A percentile compares a stretch with the other conserved stretches of the same genome.
Conservation (phyloP, 2,888 invertebrate genomes). For the Meiosimyza platycephala region DNA sequence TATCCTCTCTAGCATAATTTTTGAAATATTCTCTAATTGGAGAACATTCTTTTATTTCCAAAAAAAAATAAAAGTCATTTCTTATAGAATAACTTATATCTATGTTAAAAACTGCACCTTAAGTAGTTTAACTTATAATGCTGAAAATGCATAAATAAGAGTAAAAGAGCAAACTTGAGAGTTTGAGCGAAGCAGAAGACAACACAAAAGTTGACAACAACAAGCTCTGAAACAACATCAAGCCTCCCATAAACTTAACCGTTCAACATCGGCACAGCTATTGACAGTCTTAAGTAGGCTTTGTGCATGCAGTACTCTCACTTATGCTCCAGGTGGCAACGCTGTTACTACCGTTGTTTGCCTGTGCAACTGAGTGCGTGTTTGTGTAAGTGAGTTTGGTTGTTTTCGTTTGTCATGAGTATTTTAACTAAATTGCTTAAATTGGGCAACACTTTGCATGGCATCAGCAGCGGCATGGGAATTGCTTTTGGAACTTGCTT, state of each 20-base stretch:
- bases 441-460: constrained; percentile 18
- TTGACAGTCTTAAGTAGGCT: constrained; percentile 21
- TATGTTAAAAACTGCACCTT: background rate
- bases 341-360: background rate
- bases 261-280: background rate
- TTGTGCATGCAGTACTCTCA: background rate
- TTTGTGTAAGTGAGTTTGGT: background rate
- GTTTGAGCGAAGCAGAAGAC: background rate
- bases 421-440: constrained; percentile 21
- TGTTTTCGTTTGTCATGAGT: background rate
- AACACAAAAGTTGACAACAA: background rate
- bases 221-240: too few relatives aligned
- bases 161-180: too few relatives aligned
- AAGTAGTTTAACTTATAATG: constrained; percentile 13
- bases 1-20: too few relatives aligned
- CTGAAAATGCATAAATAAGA: too few relatives aligned
- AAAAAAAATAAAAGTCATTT: too few relatives aligned
- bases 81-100: too few relatives aligned
- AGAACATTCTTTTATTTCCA: too few relatives aligned
- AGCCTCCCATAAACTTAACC: constrained; percentile 5
- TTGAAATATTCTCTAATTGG: too few relatives aligned
- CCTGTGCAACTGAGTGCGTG: background rate
- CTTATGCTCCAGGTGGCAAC: constrained; percentile 13
- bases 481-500: background rate
- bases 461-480: constrained; percentile 1